Evolutionary conservation across 2,888 invertebrate genomes (phyloP).

Genomic region (Euclidia mi): DNA sequence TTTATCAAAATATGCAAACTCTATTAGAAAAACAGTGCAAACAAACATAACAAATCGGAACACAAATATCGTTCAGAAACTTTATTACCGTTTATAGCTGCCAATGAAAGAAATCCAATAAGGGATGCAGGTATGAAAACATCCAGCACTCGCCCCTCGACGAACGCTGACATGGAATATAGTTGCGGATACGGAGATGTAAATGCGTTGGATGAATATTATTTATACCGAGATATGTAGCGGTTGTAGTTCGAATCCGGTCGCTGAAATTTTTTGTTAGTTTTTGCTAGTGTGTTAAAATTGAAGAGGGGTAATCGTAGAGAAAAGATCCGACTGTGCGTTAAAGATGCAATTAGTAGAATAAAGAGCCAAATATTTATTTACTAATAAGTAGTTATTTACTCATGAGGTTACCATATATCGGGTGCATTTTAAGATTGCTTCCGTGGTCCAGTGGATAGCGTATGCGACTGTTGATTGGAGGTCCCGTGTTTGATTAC

Average conservation of each 20-base stretch:
- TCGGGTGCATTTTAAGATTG: no score
- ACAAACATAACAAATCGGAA: conserved; percentile 11
- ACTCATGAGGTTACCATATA: no score
- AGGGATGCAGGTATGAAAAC: conserved; percentile 47
- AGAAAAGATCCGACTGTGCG: no score
- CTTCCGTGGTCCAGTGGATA: no score
- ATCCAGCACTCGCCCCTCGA: conserved; percentile 30
- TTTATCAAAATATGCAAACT: neutral
- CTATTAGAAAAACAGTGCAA: conserved; percentile 14
- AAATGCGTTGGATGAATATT: conserved; percentile 9
- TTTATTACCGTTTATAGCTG: conserved; percentile 43
- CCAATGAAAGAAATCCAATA: conserved; percentile 52
- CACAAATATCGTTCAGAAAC: conserved; percentile 15
- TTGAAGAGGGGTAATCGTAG: no score
- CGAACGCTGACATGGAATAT: conserved; percentile 15
- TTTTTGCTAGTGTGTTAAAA: no score
- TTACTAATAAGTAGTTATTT: no score
- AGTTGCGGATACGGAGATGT: conserved; percentile 18
- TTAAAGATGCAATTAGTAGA: no score
- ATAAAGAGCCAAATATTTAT: no score
- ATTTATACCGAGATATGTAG: neutral
- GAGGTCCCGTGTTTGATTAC: no score
- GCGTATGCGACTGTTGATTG: no score
- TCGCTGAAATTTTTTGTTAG: neutral
- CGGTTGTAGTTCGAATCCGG: neutral